Percentiles rank a stretch among this genome's conserved stretches.
Conservation (phyloP, 2,797 vertebrate species). For the Sciurus carolinensis region DNA sequence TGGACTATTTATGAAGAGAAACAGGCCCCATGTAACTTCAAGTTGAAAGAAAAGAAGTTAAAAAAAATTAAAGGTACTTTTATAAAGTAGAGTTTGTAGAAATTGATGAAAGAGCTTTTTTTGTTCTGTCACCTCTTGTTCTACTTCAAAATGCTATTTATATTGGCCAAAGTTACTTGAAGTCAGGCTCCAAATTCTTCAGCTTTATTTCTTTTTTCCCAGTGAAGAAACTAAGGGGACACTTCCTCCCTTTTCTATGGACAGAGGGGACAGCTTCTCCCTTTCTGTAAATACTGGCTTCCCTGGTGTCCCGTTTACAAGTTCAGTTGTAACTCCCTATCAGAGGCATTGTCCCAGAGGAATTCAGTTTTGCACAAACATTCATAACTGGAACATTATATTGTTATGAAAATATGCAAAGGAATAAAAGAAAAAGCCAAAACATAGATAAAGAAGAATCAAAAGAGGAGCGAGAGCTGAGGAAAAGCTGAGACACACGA, state of each 20-base stretch:
- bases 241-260: neutral
- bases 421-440: neutral
- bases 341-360: neutral
- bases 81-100: constrained; percentile 79
- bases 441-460: neutral
- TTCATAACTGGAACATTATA: neutral
- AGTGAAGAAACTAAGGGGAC: neutral
- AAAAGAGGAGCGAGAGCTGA: neutral
- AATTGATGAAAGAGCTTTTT: constrained; percentile 85
- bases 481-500: neutral
- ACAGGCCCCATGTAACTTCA: constrained; percentile 72
- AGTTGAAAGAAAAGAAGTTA: constrained; percentile 65
- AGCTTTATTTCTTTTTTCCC: constrained; percentile 9
- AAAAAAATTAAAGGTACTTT: constrained; percentile 75
- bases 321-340: neutral
- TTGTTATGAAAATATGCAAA: neutral
- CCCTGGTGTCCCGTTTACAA: neutral
- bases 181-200: constrained; percentile 31
- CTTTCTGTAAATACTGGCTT: neutral
- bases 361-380: neutral
- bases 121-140: constrained; percentile 81
- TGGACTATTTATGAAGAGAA: constrained; percentile 84
- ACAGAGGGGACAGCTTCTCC: neutral
- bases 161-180: constrained; percentile 75
- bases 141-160: constrained; percentile 85